Evolutionary conservation across 1,140 invertebrate genomes (phyloP), one percentile per base, ranked within the genome.

Genomic region (Drosophila persimilis): DNA sequence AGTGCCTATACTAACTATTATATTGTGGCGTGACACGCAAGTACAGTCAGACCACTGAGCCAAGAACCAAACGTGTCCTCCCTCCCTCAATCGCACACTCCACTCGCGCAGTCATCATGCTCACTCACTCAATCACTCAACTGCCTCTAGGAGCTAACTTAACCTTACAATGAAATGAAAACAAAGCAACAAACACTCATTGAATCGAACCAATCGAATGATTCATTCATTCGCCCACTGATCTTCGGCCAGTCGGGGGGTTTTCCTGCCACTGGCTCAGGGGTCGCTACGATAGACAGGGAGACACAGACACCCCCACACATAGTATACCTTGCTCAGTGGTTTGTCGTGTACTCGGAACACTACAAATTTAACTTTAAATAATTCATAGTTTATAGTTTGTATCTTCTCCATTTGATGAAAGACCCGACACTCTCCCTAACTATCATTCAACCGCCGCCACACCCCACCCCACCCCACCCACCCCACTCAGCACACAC

Each of bases 1-100:
- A 85, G 81, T 85, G 81, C 81, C 81, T 85, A 85, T 86, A 86
- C 81, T 86, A 85, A 86, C 79, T 73, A 72, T 69, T 81, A 57
- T 78, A 64, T 69, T 69, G 46, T 43, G 29, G 60, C 69, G 66
- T 69, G 57, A 69, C 35, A 69, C 26, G 43, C 52, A 45, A 69
- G 52, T 63, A 48, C 67, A 50, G 51, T 43, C 52, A 8, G 70
- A 51, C 69, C 58, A 63, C 67, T 55, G 69, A 61, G 69, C 67
- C 56, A 72, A 61, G 50, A 70, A 46, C 39, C 53, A 52, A 22
- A 41, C 5, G 67, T 72, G 52, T 44, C 58, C 15, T 26, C 39
- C 35, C 66, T 31, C 22, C 35, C 1, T 24, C 45, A 29, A 9
- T 26, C n/a, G 7, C 24, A n/a, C 31, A 13, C 17, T n/a, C 43